phyloP scores from a whole-genome alignment of 2,888 invertebrate species.

The Slavum lentiscoides region DNA sequence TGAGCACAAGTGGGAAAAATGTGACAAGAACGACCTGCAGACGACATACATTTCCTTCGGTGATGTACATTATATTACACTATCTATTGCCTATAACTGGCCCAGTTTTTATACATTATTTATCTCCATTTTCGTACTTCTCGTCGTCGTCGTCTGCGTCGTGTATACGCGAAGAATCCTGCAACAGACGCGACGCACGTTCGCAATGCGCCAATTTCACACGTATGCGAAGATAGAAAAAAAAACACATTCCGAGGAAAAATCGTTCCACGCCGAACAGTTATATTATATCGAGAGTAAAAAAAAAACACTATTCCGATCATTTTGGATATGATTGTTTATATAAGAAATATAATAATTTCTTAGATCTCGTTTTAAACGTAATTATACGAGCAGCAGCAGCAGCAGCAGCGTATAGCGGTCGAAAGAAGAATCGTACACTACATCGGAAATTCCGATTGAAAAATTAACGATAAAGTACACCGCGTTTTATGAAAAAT shows the following conservation, averaged over 20 bases:
- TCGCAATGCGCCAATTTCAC: slow-evolving; percentile 20
- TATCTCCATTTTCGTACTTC: slow-evolving; percentile 22
- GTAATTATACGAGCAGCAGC: too few relatives aligned
- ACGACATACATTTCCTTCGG: slow-evolving; percentile 32
- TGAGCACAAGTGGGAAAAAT: neutral
- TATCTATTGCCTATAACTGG: slow-evolving; percentile 7
- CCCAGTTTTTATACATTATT: slow-evolving; percentile 22
- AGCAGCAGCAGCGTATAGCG: too few relatives aligned
- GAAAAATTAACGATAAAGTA: too few relatives aligned
- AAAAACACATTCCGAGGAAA: neutral
- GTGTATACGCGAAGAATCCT: neutral
- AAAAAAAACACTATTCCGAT: too few relatives aligned
- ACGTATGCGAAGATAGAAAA: neutral
- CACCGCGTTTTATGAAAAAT: too few relatives aligned
- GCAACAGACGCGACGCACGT: neutral
- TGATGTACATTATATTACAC: neutral
- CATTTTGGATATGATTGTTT: too few relatives aligned
- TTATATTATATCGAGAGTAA: too few relatives aligned
- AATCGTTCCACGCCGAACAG: too few relatives aligned
- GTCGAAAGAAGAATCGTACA: too few relatives aligned
- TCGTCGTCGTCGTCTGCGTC: neutral
- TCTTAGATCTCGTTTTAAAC: too few relatives aligned
- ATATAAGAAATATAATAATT: too few relatives aligned
- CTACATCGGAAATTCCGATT: too few relatives aligned
- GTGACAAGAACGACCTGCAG: neutral